Evolutionary conservation across 1,140 invertebrate species (phyloP).

Genomic region (Rhagoletis zephyria): DNA sequence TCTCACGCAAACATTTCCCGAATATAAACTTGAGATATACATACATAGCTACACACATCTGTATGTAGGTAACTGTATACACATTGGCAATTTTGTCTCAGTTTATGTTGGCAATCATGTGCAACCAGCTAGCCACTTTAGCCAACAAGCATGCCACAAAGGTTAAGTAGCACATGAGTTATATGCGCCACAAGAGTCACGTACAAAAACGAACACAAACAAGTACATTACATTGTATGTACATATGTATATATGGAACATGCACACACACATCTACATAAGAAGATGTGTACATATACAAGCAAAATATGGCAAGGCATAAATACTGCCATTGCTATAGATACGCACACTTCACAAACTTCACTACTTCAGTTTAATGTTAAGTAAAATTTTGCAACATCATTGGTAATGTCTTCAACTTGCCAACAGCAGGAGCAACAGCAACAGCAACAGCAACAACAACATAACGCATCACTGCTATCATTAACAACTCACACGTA

Average conservation of each 20-base stretch:
- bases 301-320: neutral
- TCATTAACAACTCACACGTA: constrained; percentile 46
- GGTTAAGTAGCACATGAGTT: constrained; percentile 30
- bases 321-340: neutral
- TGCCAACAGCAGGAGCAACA: constrained; percentile 8
- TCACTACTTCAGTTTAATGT: neutral
- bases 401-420: constrained; percentile 13
- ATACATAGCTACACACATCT: neutral
- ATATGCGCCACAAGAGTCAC: constrained; percentile 39
- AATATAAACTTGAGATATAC: neutral
- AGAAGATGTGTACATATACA: neutral
- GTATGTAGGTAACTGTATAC: neutral
- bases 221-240: neutral
- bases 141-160: constrained; percentile 48
- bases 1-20: neutral
- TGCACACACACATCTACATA: too few relatives aligned
- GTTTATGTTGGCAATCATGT: constrained; percentile 27
- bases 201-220: neutral
- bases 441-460: neutral
- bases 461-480: constrained; percentile 28
- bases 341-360: neutral
- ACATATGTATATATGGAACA: neutral
- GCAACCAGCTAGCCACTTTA: constrained; percentile 44
- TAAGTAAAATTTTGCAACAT: constrained; percentile 3
- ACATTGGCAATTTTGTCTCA: neutral